Evolutionary conservation across 2,113 vertebrate genomes (phyloP), one percentile per base, ranked within the genome.

Genomic region (Crocuta crocuta): DNA sequence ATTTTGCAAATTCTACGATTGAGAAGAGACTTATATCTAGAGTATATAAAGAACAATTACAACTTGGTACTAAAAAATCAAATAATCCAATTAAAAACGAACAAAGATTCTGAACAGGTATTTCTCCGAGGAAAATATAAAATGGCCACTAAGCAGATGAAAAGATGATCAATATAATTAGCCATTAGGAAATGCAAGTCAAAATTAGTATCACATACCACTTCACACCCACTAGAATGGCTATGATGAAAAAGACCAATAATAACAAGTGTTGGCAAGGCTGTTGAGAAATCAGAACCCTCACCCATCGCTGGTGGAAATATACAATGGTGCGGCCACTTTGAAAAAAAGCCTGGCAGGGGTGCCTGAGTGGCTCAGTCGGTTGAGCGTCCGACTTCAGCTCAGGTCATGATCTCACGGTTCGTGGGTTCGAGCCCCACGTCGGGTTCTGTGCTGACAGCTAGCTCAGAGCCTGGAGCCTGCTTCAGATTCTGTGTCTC

Each of bases 171-270:
- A 48, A 48, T 58, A 43, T 55, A 70, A 84, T 53, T 91, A 95
- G 28, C 89, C 63, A 85, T 28, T 83, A 93, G 63, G 33, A 97
- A 97, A 80, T 68, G 11, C 26, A 95, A 88, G 70, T 88, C 39
- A 84, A 70, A 91, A 70, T 85, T 31, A 89, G 63, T 87, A 58
- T 73, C 61, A 33, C 21, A 48, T 48, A 80, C 48, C 26, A 76
- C 4, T 84, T 88, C 76, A 97, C 4, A 21, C 26, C 50, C 65
- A 80, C 48, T 91, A 95, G 53, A 26, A 63, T n/a, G 39, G 45
- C 45, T 97, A 63, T 24, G 45, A 66, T 58, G 28, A 91, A 91
- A 89, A 82, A 65, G 55, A 89, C 19, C 1, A n/a, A 53, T 61
- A 65, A 16, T 84, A 73, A 66, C 39, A 81, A 88, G 50, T 26